Percentiles rank a stretch among this genome's conserved stretches.
Evolutionary conservation across 2,113 vertebrate species (phyloP).

Genomic region (Prunella fulvescens): DNA sequence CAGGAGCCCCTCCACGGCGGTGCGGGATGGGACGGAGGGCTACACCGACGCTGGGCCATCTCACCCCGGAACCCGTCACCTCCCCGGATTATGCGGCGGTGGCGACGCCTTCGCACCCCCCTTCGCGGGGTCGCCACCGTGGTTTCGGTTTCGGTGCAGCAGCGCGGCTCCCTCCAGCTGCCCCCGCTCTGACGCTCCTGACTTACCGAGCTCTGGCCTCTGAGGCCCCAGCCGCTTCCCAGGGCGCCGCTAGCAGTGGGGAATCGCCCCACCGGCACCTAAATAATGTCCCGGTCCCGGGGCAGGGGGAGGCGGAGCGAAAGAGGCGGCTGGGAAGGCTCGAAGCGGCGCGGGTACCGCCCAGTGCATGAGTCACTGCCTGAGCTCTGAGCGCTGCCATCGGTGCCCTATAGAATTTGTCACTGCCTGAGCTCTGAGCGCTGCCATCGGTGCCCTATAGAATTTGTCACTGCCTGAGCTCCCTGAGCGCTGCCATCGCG

Average conservation of each 20-base stretch:
- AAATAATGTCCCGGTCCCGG: neutral
- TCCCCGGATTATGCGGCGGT: no score
- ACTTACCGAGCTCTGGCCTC: neutral
- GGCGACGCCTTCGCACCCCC: neutral
- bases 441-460: no score
- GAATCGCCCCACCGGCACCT: no score
- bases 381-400: neutral
- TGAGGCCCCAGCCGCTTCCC: neutral
- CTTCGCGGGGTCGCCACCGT: neutral
- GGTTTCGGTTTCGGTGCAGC: neutral
- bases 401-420: neutral
- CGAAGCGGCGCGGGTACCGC: neutral
- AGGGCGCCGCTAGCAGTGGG: neutral
- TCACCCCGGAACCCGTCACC: neutral
- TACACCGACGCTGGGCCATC: neutral
- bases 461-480: neutral
- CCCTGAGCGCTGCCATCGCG: no score
- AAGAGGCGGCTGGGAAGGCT: neutral
- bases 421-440: no score
- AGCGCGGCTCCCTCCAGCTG: neutral
- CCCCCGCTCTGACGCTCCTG: accelerated
- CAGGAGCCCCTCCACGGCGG: no score
- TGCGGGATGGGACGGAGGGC: neutral
- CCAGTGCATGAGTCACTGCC: neutral
- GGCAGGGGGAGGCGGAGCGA: neutral